These are phyloP conservation scores for Ichneumoninae sp. DNA, from an alignment of 2,888 invertebrate species.

Conservation along the genomic window DNA sequence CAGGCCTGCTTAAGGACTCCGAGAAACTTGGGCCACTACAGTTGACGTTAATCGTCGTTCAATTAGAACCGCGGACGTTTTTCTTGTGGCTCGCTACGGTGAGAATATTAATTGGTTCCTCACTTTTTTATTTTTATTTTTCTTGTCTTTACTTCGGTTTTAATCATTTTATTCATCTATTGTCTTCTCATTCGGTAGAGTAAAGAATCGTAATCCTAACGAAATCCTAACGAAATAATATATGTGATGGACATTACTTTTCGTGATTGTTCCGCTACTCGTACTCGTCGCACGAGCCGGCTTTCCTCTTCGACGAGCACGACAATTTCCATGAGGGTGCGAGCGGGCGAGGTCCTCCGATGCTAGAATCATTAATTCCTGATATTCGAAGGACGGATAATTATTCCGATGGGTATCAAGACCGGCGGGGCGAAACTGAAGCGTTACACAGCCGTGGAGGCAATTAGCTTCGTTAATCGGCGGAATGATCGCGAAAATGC, in stretches of 20 bases:
- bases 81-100: conserved; percentile 24
- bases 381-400: conserved; percentile 39
- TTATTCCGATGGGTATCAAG: conserved; percentile 46
- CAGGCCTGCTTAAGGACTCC: background rate
- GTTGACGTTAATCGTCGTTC: conserved; percentile 65
- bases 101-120: conserved; percentile 7
- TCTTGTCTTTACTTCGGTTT: background rate
- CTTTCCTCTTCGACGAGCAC: background rate
- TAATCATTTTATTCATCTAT: too few species aligned
- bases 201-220: background rate
- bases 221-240: background rate
- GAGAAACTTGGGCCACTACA: conserved; percentile 25
- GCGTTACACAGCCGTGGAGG: conserved; percentile 9
- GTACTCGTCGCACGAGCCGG: background rate
- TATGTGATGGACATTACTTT: background rate
- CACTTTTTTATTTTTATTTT: background rate
- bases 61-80: conserved; percentile 62
- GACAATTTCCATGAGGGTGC: background rate
- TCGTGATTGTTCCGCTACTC: background rate
- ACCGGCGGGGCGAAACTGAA: background rate
- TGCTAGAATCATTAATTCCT: conserved; percentile 28
- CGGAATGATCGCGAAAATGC: conserved; percentile 23
- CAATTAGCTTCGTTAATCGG: conserved; percentile 48
- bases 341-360: background rate
- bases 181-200: background rate